Percentiles rank a stretch among this genome's conserved stretches.
phyloP scores from a whole-genome alignment of 1,140 invertebrate species.

The Pectinophora gossypiella region DNA sequence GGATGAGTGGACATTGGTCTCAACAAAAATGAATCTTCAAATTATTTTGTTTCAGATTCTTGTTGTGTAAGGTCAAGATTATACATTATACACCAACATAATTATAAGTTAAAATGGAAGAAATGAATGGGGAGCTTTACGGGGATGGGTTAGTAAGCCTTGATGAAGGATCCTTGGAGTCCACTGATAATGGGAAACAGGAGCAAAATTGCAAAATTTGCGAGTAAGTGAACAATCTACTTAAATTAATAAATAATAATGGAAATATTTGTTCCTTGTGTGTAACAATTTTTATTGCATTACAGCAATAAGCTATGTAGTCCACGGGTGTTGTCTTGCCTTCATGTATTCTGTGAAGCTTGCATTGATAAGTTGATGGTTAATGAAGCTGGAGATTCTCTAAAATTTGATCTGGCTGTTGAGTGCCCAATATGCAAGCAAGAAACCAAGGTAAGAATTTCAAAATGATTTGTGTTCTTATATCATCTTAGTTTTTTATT shows the following conservation, averaged over 20 bases:
- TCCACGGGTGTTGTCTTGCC: constrained; percentile 91
- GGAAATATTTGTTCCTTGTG: not conserved
- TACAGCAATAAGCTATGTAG: constrained; percentile 83
- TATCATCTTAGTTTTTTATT: constrained; percentile 6
- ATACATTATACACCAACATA: constrained; percentile 64
- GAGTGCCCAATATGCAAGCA: constrained; percentile 90
- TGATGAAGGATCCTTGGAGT: constrained; percentile 72
- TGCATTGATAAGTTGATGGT: constrained; percentile 89
- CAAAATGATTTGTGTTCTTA: not conserved
- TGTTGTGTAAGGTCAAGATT: constrained; percentile 58
- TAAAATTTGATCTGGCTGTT: constrained; percentile 75
- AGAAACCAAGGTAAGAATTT: constrained; percentile 80
- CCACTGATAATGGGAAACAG: constrained; percentile 67
- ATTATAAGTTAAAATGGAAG: constrained; percentile 73
- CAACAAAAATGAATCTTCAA: too few species aligned
- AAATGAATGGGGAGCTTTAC: constrained; percentile 73
- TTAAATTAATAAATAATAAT: not conserved
- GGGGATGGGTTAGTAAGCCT: constrained; percentile 69
- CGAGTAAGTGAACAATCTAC: constrained; percentile 53
- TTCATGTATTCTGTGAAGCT: constrained; percentile 94
- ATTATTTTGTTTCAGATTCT: constrained; percentile 64
- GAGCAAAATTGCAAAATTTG: constrained; percentile 75
- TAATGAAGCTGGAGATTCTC: constrained; percentile 80
- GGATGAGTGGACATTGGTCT: too few species aligned
- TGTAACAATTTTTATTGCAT: constrained; percentile 25